Conservation (phyloP, 2,797 vertebrate genomes). For the Poliocrania exsul region DNA sequence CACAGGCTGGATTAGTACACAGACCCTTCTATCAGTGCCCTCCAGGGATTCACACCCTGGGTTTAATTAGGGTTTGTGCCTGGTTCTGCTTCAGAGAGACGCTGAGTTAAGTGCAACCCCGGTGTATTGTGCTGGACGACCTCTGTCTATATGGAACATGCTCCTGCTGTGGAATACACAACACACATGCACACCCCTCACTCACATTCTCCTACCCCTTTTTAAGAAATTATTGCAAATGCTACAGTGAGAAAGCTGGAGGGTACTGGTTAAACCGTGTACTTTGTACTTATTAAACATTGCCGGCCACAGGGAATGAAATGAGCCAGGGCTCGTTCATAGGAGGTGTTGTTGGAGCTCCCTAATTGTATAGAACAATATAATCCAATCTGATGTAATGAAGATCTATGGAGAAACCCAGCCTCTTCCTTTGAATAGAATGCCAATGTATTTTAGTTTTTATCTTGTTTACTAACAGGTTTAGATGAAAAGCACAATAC, state of each 20-base stretch:
- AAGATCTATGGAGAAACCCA: conserved; percentile 21
- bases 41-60: conserved; percentile 44
- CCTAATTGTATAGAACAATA: conserved; percentile 25
- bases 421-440: background rate
- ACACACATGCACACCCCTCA: background rate
- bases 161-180: background rate
- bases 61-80: conserved; percentile 58
- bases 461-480: background rate
- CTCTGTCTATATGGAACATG: background rate
- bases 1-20: conserved; percentile 43
- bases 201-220: background rate
- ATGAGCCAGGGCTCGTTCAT: background rate
- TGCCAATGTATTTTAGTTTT: conserved; percentile 23
- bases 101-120: conserved; percentile 12
- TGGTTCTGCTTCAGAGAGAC: conserved; percentile 44
- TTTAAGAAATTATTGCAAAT: conserved; percentile 14
- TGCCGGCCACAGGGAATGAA: conserved; percentile 25
- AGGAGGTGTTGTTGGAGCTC: background rate
- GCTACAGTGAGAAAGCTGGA: background rate
- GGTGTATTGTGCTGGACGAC: background rate
- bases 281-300: conserved; percentile 61
- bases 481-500: background rate
- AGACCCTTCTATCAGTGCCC: conserved; percentile 40
- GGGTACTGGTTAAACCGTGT: background rate
- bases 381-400: conserved; percentile 16